Percentiles rank a stretch among this genome's conserved stretches.
Evolutionary conservation across 2,888 invertebrate genomes (phyloP).

Genomic region (Sarcophaga subvicina): DNA sequence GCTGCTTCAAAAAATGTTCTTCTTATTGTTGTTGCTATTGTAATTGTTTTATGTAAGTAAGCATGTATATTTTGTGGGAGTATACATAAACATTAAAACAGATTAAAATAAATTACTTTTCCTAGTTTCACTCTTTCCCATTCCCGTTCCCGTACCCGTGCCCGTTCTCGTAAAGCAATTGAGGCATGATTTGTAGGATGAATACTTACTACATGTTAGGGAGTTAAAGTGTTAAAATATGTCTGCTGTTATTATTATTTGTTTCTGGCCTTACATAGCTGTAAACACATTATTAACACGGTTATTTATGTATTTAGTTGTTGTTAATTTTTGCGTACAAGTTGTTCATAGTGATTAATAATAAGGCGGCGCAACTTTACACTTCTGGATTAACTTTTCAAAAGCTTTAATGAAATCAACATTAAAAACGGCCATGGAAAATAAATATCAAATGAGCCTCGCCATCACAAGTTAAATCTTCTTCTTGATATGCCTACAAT

Average conservation of each 20-base stretch:
- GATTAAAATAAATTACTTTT: conserved; percentile 57
- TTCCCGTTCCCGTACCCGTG: neutral
- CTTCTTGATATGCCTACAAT: neutral
- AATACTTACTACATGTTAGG: neutral
- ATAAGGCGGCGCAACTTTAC: conserved; percentile 9
- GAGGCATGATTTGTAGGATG: neutral
- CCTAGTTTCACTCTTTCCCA: conserved; percentile 3
- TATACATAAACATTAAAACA: conserved; percentile 39
- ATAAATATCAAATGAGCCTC: neutral
- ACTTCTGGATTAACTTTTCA: conserved; percentile 8
- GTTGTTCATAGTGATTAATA: conserved; percentile 32
- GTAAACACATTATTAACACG: conserved; percentile 41
- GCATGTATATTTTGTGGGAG: conserved; percentile 10
- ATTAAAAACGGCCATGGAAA: neutral
- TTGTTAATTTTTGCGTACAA: conserved; percentile 34
- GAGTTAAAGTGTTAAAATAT: conserved; percentile 18
- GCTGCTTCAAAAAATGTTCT: neutral
- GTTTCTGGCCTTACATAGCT: neutral
- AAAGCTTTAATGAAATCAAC: neutral
- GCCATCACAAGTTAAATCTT: neutral
- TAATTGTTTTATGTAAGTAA: conserved; percentile 1
- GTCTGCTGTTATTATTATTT: neutral
- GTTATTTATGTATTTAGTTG: conserved; percentile 39
- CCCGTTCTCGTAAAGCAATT: neutral
- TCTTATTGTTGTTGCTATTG: conserved; percentile 14